Conservation (phyloP, 2,113 vertebrate species). For the Daubentonia madagascariensis region DNA sequence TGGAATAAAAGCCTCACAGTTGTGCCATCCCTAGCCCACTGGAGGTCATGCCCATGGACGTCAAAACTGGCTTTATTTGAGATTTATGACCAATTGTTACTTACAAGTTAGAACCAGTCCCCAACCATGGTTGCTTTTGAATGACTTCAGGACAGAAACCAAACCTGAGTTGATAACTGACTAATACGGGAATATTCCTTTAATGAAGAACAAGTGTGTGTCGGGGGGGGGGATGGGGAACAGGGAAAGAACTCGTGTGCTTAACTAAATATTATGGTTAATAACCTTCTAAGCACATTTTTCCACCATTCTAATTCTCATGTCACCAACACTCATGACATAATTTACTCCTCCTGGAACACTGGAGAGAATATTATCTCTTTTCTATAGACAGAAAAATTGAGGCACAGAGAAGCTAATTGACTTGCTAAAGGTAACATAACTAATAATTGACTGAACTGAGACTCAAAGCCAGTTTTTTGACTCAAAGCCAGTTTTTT, state of each 20-base stretch:
- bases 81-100: neutral
- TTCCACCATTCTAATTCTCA: neutral
- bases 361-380: neutral
- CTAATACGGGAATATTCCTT: neutral
- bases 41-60: neutral
- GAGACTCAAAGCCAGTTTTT: neutral
- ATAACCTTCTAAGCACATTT: neutral
- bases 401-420: neutral
- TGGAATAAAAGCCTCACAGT: neutral
- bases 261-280: slow-evolving; percentile 23
- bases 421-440: neutral
- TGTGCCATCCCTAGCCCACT: neutral
- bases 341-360: neutral
- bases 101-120: neutral
- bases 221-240: neutral
- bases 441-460: neutral
- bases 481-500: neutral
- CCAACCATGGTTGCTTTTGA: neutral
- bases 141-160: neutral
- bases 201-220: neutral
- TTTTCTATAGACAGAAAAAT: neutral
- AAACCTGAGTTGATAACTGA: neutral
- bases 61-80: neutral
- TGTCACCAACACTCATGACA: neutral
- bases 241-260: neutral